These are phyloP conservation scores for Acleris cristana DNA, from an alignment of 2,888 invertebrate genomes.

Conservation along the genomic window DNA sequence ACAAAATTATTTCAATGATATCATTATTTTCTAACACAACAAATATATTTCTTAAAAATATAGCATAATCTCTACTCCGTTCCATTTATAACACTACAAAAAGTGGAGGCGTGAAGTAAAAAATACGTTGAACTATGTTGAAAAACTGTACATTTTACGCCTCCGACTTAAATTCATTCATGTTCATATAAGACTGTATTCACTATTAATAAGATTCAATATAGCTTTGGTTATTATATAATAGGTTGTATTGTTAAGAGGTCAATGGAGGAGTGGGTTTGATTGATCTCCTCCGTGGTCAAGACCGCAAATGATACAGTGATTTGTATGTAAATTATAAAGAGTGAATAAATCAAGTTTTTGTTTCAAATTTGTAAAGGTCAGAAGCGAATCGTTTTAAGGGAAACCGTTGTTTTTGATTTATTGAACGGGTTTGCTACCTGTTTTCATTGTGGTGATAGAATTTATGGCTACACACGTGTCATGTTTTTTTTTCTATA, in stretches of 20 bases:
- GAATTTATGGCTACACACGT: background rate
- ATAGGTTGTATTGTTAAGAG: conserved; percentile 16
- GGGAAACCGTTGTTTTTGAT: conserved; percentile 13
- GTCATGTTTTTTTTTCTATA: background rate
- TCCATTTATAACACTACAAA: no score
- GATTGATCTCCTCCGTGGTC: conserved; percentile 32
- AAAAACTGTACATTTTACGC: conserved; percentile 10
- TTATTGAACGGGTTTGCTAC: conserved; percentile 12
- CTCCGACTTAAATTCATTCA: background rate
- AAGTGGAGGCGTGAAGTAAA: no score
- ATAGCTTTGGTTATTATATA: conserved; percentile 5
- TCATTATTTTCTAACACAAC: no score
- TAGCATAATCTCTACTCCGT: no score
- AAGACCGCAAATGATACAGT: conserved; percentile 21
- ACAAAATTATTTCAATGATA: no score
- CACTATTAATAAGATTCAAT: background rate
- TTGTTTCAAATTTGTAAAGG: conserved; percentile 8
- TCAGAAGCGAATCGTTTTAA: conserved; percentile 3
- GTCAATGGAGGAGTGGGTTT: conserved; percentile 28
- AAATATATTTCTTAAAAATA: no score
- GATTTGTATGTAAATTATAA: conserved; percentile 20
- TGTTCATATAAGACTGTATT: background rate
- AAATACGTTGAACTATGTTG: no score
- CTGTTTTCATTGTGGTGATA: background rate
- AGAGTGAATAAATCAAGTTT: conserved; percentile 11